Evolutionary conservation across 2,113 vertebrate genomes (phyloP).

Genomic region (Poicephalus meyeri): DNA sequence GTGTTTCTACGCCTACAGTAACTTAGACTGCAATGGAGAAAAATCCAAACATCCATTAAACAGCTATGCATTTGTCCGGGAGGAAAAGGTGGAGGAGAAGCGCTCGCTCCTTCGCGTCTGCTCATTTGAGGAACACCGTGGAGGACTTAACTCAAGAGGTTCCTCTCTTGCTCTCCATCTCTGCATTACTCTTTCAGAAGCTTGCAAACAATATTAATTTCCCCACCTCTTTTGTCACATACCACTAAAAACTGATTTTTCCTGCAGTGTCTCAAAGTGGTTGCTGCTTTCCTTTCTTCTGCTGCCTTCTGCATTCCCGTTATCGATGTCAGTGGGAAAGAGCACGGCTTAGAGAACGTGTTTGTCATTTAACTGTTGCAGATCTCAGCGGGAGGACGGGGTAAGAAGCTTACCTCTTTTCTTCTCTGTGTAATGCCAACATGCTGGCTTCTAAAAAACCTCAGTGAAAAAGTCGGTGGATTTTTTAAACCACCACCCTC

Average conservation of each 20-base stretch:
- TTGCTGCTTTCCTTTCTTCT: constrained; percentile 26
- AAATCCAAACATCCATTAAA: constrained; percentile 6
- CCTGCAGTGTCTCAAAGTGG: constrained; percentile 16
- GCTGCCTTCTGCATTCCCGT: constrained; percentile 19
- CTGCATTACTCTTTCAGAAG: background rate
- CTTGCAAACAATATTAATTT: background rate
- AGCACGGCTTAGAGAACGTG: background rate
- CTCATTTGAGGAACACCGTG: background rate
- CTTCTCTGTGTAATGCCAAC: constrained; percentile 57
- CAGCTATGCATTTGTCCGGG: background rate
- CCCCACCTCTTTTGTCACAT: background rate
- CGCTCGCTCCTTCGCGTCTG: background rate
- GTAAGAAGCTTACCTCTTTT: constrained; percentile 44
- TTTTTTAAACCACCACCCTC: background rate
- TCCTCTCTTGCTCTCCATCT: background rate
- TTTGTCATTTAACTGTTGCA: constrained; percentile 38
- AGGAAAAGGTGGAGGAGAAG: background rate
- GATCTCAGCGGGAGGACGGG: constrained; percentile 36
- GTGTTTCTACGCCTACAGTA: constrained; percentile 16
- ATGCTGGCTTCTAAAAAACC: constrained; percentile 68
- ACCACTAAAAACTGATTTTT: constrained; percentile 24
- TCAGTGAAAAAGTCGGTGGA: constrained; percentile 55
- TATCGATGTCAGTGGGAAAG: constrained; percentile 49
- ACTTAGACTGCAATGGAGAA: constrained; percentile 9
- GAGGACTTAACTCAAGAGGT: background rate